These are phyloP conservation scores for Apotomis capreana DNA, from an alignment of 2,888 invertebrate genomes.

Conservation along the genomic window DNA sequence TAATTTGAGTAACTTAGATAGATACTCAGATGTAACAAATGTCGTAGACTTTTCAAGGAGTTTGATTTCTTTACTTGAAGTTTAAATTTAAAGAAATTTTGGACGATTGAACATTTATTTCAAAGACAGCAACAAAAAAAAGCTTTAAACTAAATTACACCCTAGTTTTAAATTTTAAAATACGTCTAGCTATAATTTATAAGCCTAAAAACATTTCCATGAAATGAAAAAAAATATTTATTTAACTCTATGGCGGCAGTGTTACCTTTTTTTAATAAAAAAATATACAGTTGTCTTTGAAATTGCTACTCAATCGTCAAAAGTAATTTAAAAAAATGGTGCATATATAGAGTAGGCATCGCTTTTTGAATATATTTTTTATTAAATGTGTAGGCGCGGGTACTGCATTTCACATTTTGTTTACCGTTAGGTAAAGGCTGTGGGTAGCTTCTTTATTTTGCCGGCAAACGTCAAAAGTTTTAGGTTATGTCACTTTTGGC, in stretches of 20 bases:
- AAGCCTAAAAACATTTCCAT: conserved; percentile 3
- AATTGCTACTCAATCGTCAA: conserved; percentile 44
- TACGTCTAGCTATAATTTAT: background rate
- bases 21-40: conserved; percentile 18
- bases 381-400: conserved; percentile 55
- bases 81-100: conserved; percentile 47
- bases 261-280: conserved; percentile 31
- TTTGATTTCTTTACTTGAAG: conserved; percentile 46
- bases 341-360: conserved; percentile 43
- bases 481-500: conserved; percentile 25
- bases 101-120: conserved; percentile 43
- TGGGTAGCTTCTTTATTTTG: conserved; percentile 49
- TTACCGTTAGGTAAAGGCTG: conserved; percentile 52
- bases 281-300: conserved; percentile 49
- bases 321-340: conserved; percentile 46
- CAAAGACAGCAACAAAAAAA: conserved; percentile 48
- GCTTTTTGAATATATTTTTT: conserved; percentile 30
- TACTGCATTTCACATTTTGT: conserved; percentile 60
- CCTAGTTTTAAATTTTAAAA: background rate
- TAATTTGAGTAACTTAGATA: conserved; percentile 9
- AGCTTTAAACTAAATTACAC: conserved; percentile 6
- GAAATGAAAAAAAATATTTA: conserved; percentile 19
- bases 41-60: conserved; percentile 5
- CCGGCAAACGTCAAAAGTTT: conserved; percentile 43
- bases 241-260: conserved; percentile 19